Base-by-base conservation (phyloP, 1,140 invertebrate genomes). In the Bombus confusus region DNA sequence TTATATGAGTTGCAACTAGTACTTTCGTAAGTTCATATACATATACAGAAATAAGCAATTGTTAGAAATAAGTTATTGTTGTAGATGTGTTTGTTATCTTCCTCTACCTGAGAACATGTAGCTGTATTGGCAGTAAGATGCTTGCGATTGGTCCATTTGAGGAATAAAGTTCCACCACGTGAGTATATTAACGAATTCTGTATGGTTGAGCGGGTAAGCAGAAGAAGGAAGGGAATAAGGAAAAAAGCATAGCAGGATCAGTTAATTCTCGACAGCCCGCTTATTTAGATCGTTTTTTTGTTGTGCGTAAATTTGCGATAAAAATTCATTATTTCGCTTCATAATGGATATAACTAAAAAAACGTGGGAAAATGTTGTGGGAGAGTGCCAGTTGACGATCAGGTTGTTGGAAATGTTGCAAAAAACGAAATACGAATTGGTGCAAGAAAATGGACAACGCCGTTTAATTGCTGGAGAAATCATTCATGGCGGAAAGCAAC, bases 391-490 rank as follows among this genome's bases (percentile, higher is more conserved):
- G 4, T 76, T 92, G 28, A 94, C 93, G 0, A 39, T 91, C 25
- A 90, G 92, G 71, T 82, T 95, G 37, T 80, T 95, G n/a, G 88
- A 94, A 15, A 86, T 95, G 31, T 84, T 92, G 74, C 62, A 93
- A 31, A 88, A 85, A 71, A 95, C 94, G 3, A 79, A 93, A 2
- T 95, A 95, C 62, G 87, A 94, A 31, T 85, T 97, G 62, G 92
- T 96, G 13, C 97, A 97, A 92, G 96, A 97, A 92, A 97, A 97
- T 93, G 97, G 97, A 2, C 97, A 97, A 89, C 92, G 97, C 57
- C 95, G 96, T 86, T 96, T 96, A 94, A 89, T 96, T 92, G 79
- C 96, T 90, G 86, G 96, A 87, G 88, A 95, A 93, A 86, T 97
- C 90, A 93, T 87, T 88, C 66, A 94, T 91, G 85, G 94, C 86